Evolutionary conservation across 2,113 vertebrate species (phyloP).

Genomic region (Vanacampus margaritifer): DNA sequence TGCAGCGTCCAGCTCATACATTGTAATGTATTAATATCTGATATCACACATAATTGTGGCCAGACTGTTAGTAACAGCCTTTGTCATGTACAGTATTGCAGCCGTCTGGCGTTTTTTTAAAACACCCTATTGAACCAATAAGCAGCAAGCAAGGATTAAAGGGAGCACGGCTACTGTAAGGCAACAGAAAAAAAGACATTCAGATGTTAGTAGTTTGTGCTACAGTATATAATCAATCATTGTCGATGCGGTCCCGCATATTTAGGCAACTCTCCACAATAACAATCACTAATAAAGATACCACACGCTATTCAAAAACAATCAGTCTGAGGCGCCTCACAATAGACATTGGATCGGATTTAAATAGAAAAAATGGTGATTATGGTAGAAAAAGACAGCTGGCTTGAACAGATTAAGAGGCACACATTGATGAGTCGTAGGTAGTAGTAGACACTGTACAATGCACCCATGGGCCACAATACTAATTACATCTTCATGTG

Average conservation of each 20-base stretch:
- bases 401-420: slow-evolving; percentile 50
- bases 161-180: slow-evolving; percentile 54
- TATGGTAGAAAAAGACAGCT: slow-evolving; percentile 42
- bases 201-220: slow-evolving; percentile 54
- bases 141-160: slow-evolving; percentile 42
- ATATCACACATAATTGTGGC: slow-evolving; percentile 58
- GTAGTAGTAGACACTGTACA: not conserved
- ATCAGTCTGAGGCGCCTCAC: slow-evolving; percentile 45
- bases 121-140: slow-evolving; percentile 39
- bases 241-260: not conserved
- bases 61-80: slow-evolving; percentile 66
- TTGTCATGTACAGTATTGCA: slow-evolving; percentile 61
- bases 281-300: slow-evolving; percentile 50
- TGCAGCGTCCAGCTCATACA: not conserved
- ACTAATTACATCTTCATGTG: not conserved
- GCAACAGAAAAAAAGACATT: slow-evolving; percentile 59
- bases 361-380: slow-evolving; percentile 42
- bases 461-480: not conserved
- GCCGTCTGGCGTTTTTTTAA: slow-evolving; percentile 30
- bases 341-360: slow-evolving; percentile 36
- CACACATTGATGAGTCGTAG: slow-evolving; percentile 19
- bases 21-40: slow-evolving; percentile 6
- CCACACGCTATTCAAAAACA: slow-evolving; percentile 38
- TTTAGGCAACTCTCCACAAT: slow-evolving; percentile 24
- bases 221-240: slow-evolving; percentile 32